phyloP scores from a whole-genome alignment of 2,888 invertebrate species.

The Ennomos fuscantarius region DNA sequence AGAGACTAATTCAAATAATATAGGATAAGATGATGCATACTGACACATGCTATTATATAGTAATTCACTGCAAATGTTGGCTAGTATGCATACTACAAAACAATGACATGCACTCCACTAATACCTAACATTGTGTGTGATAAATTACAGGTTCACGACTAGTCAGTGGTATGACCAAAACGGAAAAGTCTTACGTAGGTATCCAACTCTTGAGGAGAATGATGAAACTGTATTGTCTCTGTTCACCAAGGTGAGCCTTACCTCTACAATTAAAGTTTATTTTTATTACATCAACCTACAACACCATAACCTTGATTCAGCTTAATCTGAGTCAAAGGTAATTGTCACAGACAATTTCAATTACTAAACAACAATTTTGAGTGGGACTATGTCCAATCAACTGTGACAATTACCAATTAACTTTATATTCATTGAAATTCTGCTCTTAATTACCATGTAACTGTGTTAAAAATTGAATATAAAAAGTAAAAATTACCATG shows the following conservation, averaged over 20 bases:
- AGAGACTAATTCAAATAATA: no score
- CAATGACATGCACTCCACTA: slow-evolving; percentile 1
- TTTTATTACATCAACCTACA: slow-evolving; percentile 22
- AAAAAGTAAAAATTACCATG: neutral
- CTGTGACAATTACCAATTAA: slow-evolving; percentile 9
- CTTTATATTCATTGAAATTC: neutral
- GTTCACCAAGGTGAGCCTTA: slow-evolving; percentile 67
- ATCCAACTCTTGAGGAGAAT: slow-evolving; percentile 77
- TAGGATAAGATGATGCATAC: no score
- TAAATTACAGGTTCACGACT: slow-evolving; percentile 87
- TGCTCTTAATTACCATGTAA: neutral
- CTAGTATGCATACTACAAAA: no score
- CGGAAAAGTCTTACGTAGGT: slow-evolving; percentile 87
- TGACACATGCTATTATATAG: no score
- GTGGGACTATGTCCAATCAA: slow-evolving; percentile 19
- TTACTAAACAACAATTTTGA: slow-evolving; percentile 7
- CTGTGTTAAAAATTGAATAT: neutral
- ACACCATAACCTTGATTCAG: slow-evolving; percentile 20
- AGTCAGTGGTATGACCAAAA: slow-evolving; percentile 94
- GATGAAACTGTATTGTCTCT: slow-evolving; percentile 76
- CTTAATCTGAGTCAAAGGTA: slow-evolving; percentile 20
- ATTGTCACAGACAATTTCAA: slow-evolving; percentile 27
- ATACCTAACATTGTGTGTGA: slow-evolving; percentile 1
- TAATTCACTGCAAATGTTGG: no score
- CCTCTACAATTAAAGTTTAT: slow-evolving; percentile 18